phyloP scores from a whole-genome alignment of 2,113 vertebrate species.

The Physeter macrocephalus region DNA sequence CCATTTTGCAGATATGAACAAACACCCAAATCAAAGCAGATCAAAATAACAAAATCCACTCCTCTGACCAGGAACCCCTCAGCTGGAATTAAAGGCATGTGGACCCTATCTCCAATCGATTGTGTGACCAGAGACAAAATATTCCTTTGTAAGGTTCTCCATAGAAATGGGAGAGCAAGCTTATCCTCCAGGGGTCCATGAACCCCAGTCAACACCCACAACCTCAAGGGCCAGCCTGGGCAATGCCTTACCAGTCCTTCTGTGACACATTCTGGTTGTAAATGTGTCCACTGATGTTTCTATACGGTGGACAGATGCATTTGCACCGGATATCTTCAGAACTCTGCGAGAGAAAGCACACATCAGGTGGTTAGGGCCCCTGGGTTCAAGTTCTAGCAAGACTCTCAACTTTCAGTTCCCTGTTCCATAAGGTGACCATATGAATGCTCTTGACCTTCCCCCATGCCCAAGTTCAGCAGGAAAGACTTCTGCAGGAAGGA shows the following conservation, averaged over 20 bases:
- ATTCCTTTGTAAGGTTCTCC: not conserved
- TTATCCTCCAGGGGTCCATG: not conserved
- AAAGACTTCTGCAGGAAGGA: not conserved
- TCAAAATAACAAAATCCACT: not conserved
- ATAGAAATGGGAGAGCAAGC: not conserved
- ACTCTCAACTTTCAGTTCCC: not conserved
- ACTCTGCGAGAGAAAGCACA: constrained; percentile 76
- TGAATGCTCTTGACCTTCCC: not conserved
- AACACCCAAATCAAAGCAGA: not conserved
- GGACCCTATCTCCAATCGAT: not conserved
- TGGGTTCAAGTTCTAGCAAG: not conserved
- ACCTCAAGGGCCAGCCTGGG: not conserved
- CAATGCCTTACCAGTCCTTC: constrained; percentile 92
- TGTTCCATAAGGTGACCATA: not conserved
- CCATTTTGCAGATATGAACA: not conserved
- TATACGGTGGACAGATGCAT: constrained; percentile 95
- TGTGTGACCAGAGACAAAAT: not conserved
- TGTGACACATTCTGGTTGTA: constrained; percentile 95
- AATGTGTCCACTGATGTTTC: constrained; percentile 92
- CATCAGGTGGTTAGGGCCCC: not conserved
- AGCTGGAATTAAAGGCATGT: not conserved
- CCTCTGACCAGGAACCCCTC: not conserved
- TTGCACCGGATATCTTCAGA: constrained; percentile 96
- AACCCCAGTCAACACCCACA: not conserved
- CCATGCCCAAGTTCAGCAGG: not conserved